These are phyloP conservation scores for Argyresthia goedartella DNA, from an alignment of 2,888 invertebrate genomes.

Conservation along the genomic window DNA sequence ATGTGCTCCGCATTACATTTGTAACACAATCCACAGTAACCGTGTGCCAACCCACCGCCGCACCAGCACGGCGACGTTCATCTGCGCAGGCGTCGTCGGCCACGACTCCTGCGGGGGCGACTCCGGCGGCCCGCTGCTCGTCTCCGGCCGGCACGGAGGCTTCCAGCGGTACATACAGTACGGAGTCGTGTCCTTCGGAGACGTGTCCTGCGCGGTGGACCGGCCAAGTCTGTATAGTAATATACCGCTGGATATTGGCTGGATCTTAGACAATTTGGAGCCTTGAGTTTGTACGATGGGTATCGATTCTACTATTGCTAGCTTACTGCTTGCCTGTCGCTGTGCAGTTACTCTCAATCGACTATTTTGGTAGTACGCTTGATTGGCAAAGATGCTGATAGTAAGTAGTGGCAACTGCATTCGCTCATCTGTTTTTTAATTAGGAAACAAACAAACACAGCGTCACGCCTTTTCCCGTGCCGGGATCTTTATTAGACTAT, in stretches of 20 bases:
- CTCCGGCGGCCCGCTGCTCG: conserved; percentile 73
- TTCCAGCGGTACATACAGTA: conserved; percentile 12
- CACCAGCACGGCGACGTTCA: neutral
- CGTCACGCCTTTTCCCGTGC: too few relatives aligned
- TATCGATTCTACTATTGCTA: too few relatives aligned
- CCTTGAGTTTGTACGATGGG: neutral
- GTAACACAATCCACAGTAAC: neutral
- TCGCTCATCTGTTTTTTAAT: too few relatives aligned
- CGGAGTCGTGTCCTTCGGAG: conserved; percentile 12
- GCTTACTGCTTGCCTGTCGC: too few relatives aligned
- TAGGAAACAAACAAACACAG: too few relatives aligned
- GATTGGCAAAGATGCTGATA: too few relatives aligned
- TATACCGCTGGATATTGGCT: conserved; percentile 33
- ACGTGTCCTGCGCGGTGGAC: conserved; percentile 19
- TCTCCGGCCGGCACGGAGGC: conserved; percentile 8
- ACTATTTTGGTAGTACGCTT: too few relatives aligned
- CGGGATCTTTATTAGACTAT: too few relatives aligned
- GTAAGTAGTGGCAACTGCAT: too few relatives aligned
- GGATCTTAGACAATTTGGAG: conserved; percentile 21
- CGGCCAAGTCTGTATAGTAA: conserved; percentile 46
- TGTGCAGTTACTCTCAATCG: too few relatives aligned
- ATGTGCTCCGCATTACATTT: too few relatives aligned
- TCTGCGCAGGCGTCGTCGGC: conserved; percentile 32
- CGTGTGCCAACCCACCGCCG: neutral
- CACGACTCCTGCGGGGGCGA: conserved; percentile 74